Evolutionary conservation across 2,888 invertebrate species (phyloP).

Genomic region (Rotaria macrura): DNA sequence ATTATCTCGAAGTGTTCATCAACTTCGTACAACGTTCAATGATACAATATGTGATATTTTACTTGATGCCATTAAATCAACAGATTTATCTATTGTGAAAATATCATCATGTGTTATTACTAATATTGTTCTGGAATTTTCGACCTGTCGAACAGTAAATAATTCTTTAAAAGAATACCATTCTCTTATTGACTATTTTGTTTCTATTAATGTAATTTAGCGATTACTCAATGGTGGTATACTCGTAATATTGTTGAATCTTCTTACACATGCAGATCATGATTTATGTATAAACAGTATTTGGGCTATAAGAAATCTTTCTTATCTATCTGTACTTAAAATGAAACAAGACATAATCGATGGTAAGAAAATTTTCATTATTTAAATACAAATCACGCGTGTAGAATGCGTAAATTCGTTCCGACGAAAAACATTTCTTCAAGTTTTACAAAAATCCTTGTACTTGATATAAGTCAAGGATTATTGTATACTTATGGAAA

Average conservation of each 20-base stretch:
- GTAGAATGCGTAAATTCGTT: too few relatives aligned
- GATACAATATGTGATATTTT: conserved; percentile 18
- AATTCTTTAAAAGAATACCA: not conserved
- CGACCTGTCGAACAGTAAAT: conserved; percentile 7
- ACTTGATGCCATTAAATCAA: not conserved
- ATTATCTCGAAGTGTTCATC: conserved; percentile 16
- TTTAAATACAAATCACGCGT: too few relatives aligned
- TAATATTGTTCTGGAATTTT: conserved; percentile 20
- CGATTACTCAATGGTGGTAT: not conserved
- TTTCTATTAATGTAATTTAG: not conserved
- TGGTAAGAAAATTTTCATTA: not conserved
- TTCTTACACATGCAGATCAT: not conserved
- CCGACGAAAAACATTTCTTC: too few relatives aligned
- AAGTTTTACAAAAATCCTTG: too few relatives aligned
- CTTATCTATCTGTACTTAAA: not conserved
- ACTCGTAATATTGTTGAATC: not conserved
- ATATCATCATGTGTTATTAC: not conserved
- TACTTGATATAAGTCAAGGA: too few relatives aligned
- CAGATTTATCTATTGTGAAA: not conserved
- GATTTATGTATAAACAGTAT: conserved; percentile 12
- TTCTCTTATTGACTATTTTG: not conserved
- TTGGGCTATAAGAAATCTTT: not conserved
- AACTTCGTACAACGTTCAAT: conserved; percentile 14
- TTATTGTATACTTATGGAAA: too few relatives aligned
- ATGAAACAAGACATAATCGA: not conserved